These are phyloP conservation scores for Charaxes varanes DNA, from an alignment of 1,140 invertebrate species.

Conservation along the genomic window DNA sequence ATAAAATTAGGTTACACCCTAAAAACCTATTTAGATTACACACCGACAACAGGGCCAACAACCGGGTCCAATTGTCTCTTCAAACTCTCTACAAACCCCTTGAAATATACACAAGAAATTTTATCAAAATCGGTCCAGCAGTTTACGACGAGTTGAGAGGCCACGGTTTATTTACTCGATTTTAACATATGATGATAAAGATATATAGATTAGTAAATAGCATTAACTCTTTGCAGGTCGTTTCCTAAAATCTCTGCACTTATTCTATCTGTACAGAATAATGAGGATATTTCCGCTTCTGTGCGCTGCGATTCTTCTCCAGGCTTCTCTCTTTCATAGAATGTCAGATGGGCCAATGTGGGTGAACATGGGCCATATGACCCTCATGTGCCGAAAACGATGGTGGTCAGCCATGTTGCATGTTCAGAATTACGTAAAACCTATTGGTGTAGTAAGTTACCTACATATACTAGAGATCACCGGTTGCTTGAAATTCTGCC, in stretches of 20 bases:
- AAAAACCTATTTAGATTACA: too few species aligned
- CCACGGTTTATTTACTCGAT: too few species aligned
- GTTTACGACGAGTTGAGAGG: too few species aligned
- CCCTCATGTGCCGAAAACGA: conserved; percentile 25
- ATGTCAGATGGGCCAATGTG: conserved; percentile 76
- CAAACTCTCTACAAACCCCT: too few species aligned
- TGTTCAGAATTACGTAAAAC: conserved; percentile 41
- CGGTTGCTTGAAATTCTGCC: neutral
- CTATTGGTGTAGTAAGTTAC: conserved; percentile 22
- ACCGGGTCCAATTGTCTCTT: too few species aligned
- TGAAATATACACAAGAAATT: too few species aligned
- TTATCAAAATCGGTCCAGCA: too few species aligned
- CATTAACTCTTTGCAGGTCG: conserved; percentile 16
- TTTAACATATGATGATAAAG: neutral
- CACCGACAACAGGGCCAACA: too few species aligned
- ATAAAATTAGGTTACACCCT: too few species aligned
- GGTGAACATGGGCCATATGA: conserved; percentile 20
- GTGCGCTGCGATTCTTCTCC: conserved; percentile 73
- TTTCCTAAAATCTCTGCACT: conserved; percentile 35
- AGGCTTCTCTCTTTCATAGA: conserved; percentile 70
- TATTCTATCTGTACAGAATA: conserved; percentile 71
- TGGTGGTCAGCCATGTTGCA: conserved; percentile 45
- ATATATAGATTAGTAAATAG: neutral
- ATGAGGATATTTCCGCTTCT: conserved; percentile 76
- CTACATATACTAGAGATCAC: neutral